Percentiles rank a stretch among this genome's conserved stretches.
phyloP scores from a whole-genome alignment of 2,888 invertebrate genomes.

The Xanthia icteritia region DNA sequence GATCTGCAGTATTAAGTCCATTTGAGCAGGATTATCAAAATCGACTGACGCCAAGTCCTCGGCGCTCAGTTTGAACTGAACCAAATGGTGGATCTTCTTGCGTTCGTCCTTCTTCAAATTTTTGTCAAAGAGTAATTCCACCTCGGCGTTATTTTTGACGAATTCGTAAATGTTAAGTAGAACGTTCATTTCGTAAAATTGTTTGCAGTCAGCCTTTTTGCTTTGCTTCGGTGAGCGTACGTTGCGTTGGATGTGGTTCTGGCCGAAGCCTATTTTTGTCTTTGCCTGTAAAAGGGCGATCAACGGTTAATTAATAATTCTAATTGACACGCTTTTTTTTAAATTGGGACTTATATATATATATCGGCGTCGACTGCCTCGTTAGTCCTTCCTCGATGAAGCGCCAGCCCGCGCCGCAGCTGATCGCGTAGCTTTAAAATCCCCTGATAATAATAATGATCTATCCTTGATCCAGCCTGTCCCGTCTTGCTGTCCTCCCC shows the following conservation, averaged over 20 bases:
- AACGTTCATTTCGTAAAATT: conserved; percentile 70
- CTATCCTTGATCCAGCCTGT: too few species aligned
- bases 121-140: conserved; percentile 74
- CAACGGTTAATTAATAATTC: neutral
- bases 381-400: too few species aligned
- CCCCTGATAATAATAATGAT: too few species aligned
- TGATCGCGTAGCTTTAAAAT: too few species aligned
- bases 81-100: conserved; percentile 68
- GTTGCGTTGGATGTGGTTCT: conserved; percentile 23
- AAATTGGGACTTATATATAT: too few species aligned
- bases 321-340: too few species aligned
- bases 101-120: conserved; percentile 68
- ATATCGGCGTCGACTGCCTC: too few species aligned
- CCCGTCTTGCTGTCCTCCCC: too few species aligned
- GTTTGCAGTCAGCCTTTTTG: conserved; percentile 32
- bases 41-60: conserved; percentile 44
- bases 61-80: conserved; percentile 62
- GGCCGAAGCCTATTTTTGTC: conserved; percentile 68
- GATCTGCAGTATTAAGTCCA: conserved; percentile 71
- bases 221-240: conserved; percentile 5
- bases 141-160: conserved; percentile 74
- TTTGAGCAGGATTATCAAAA: conserved; percentile 55
- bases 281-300: conserved; percentile 62
- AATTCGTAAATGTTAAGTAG: conserved; percentile 75
- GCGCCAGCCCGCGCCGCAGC: too few species aligned